Evolutionary conservation across 2,113 vertebrate species (phyloP), one percentile per base, ranked within the genome.

Genomic region (Onychorhynchus coronatus): DNA sequence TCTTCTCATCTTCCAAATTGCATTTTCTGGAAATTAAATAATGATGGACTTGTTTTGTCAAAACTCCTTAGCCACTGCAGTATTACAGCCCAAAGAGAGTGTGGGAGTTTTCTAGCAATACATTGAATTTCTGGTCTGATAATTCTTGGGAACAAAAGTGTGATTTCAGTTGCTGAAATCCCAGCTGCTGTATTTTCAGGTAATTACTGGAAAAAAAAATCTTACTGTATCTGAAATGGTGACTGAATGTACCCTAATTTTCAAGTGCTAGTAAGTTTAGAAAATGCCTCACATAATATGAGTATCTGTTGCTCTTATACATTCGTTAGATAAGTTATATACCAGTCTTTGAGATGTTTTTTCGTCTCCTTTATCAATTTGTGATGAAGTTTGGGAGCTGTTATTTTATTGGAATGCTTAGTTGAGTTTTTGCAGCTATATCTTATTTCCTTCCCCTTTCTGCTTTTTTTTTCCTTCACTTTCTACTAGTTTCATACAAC

Each of bases 151-250:
- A 91, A 88, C 47, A 94, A 74, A 96, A 96, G 76, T 70, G 72
- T 88, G 52, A 92, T 95, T 98, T 96, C 76, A 93, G 84, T 93
- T 88, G 61, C 77, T 96, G 58, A 95, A 92, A 87, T 97, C 85
- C 79, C 85, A 84, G 27, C 86, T 95, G 85, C 92, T 42, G 28
- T 92, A 72, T 96, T 97, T 96, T 88, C 79, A 96, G 56, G 67
- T 94, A 96, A 91, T 97, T 97, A 74, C 88, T 94, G 24, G 53
- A 11, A 22, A 88, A 93, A 80, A 92, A 83, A 59, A n/a, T 61
- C 37, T 91, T 85, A 52, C 42, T 80, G 3, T 81, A 41, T 82
- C 50, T 66, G 30, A 95, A 89, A 58, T 68, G 50, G 59, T 71
- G 61, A 55, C 59, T 78, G 50, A 84, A 76, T 47, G 28, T 92